Evolutionary conservation across 2,113 vertebrate genomes (phyloP).

Genomic region (Nothobranchius kuhntae): DNA sequence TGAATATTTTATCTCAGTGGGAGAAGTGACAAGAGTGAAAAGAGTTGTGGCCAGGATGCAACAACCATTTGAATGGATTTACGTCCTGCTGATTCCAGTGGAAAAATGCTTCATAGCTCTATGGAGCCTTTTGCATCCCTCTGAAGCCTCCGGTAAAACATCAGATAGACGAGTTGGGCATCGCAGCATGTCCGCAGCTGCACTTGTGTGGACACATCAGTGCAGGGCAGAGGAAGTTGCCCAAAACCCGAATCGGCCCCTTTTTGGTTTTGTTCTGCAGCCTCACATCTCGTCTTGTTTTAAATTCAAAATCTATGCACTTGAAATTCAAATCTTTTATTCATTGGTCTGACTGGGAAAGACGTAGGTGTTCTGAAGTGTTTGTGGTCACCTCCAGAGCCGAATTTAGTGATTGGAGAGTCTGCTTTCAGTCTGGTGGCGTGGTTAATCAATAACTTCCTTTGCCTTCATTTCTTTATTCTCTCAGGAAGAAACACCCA

Average conservation of each 20-base stretch:
- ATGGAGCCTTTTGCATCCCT: neutral
- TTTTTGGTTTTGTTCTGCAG: slow-evolving; percentile 37
- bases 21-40: no score
- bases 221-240: slow-evolving; percentile 24
- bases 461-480: neutral
- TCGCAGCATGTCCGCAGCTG: slow-evolving; percentile 46
- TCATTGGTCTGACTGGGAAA: slow-evolving; percentile 61
- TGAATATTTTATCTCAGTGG: no score
- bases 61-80: slow-evolving; percentile 18
- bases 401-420: slow-evolving; percentile 50
- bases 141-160: slow-evolving; percentile 25
- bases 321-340: slow-evolving; percentile 67
- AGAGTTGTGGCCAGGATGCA: slow-evolving; percentile 1
- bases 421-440: slow-evolving; percentile 32
- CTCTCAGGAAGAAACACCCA: slow-evolving; percentile 1
- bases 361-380: slow-evolving; percentile 56
- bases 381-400: slow-evolving; percentile 56
- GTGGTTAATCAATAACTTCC: slow-evolving; percentile 42
- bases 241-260: slow-evolving; percentile 23
- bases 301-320: slow-evolving; percentile 54
- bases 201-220: slow-evolving; percentile 32
- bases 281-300: slow-evolving; percentile 39
- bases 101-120: neutral
- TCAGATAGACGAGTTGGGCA: slow-evolving; percentile 43
- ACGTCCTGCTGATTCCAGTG: slow-evolving; percentile 49